phyloP scores from a whole-genome alignment of 35 echinoderm and acorn worm species.

The Apostichopus californicus region DNA sequence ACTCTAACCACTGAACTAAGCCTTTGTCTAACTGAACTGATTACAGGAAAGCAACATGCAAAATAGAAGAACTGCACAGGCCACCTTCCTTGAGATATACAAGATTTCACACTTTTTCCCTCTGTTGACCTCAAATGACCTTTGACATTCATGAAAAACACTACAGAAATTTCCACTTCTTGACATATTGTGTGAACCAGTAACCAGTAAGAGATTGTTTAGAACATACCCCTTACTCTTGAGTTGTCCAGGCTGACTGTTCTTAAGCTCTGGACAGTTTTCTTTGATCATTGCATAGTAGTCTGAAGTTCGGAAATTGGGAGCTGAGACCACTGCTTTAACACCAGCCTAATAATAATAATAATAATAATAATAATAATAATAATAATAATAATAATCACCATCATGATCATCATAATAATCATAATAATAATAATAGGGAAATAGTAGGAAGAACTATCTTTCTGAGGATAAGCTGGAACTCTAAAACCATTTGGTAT shows the following conservation, averaged over 20 bases:
- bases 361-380: neutral
- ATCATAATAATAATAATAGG: no score
- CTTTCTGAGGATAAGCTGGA: no score
- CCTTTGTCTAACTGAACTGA: no score
- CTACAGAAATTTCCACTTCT: no score
- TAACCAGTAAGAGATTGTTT: neutral
- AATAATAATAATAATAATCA: no score
- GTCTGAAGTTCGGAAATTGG: constrained; percentile 9
- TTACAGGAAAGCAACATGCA: no score
- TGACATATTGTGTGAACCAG: no score
- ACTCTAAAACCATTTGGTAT: no score
- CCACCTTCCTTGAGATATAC: neutral
- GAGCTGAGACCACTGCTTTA: constrained; percentile 32
- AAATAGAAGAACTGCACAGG: neutral
- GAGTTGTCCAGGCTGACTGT: neutral
- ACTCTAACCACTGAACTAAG: no score
- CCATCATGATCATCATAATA: neutral
- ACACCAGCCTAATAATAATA: constrained; percentile 31
- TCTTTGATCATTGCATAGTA: constrained; percentile 56
- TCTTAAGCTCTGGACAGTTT: constrained; percentile 46
- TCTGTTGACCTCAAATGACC: neutral
- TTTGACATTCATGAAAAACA: neutral
- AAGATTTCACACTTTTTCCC: no score
- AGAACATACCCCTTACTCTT: constrained; percentile 12
- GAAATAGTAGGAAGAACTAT: no score